These are phyloP conservation scores for Eilema griseolum DNA, from an alignment of 2,888 invertebrate species.

Conservation along the genomic window DNA sequence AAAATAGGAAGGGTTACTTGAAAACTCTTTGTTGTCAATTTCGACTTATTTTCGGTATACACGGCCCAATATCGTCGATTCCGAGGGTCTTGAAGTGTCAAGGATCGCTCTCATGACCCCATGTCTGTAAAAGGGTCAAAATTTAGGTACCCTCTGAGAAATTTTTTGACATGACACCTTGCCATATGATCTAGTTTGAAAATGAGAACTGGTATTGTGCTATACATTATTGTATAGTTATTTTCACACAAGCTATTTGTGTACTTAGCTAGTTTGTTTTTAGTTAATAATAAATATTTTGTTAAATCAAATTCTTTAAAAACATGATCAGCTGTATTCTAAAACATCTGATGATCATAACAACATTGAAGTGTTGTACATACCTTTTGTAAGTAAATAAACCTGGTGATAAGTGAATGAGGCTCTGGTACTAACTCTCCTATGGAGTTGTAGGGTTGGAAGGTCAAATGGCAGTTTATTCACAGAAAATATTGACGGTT, in stretches of 20 bases:
- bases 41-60: slow-evolving; percentile 18
- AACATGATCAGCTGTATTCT: not conserved
- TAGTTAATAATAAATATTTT: not conserved
- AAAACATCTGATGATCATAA: slow-evolving; percentile 1
- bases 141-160: slow-evolving; percentile 18
- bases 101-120: slow-evolving; percentile 43
- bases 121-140: slow-evolving; percentile 31
- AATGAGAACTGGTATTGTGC: not conserved
- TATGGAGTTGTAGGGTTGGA: too few species aligned
- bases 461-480: too few species aligned
- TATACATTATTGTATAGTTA: not conserved
- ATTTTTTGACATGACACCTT: not conserved
- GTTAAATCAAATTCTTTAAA: not conserved
- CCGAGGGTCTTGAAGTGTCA: slow-evolving; percentile 16
- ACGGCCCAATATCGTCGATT: slow-evolving; percentile 8
- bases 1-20: slow-evolving; percentile 43
- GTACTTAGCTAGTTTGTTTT: not conserved
- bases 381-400: too few species aligned
- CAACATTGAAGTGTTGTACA: not conserved
- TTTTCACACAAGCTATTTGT: not conserved
- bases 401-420: too few species aligned
- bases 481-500: too few species aligned
- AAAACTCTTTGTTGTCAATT: slow-evolving; percentile 30
- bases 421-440: too few species aligned
- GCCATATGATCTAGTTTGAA: not conserved